Conservation (phyloP, 2,797 vertebrate genomes). For the Argentina silus region DNA sequence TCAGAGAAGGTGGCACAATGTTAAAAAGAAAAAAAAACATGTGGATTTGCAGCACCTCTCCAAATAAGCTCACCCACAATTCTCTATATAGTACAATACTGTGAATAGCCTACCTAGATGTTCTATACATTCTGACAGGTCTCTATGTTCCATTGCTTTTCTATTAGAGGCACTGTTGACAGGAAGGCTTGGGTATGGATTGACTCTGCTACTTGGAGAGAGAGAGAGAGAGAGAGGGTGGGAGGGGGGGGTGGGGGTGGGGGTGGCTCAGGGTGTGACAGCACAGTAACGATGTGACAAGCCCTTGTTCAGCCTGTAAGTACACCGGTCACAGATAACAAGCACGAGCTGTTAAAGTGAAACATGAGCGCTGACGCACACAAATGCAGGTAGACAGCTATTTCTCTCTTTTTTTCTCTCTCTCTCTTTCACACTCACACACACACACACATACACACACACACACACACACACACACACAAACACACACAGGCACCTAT, state of each 20-base stretch:
- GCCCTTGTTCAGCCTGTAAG: conserved; percentile 44
- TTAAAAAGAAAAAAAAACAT: no score
- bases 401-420: conserved; percentile 32
- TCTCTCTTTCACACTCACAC: conserved; percentile 24
- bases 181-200: conserved; percentile 23
- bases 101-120: neutral
- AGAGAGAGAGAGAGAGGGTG: conserved; percentile 3
- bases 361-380: conserved; percentile 54
- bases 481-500: conserved; percentile 25
- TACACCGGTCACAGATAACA: conserved; percentile 47
- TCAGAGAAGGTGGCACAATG: conserved; percentile 14
- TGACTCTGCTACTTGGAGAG: conserved; percentile 26
- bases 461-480: no score
- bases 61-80: no score
- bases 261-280: conserved; percentile 24
- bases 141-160: conserved; percentile 10
- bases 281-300: conserved; percentile 41
- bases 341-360: conserved; percentile 52
- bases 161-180: neutral
- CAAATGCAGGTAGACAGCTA: conserved; percentile 57
- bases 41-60: no score
- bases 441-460: conserved; percentile 23
- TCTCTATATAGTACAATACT: no score
- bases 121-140: conserved; percentile 29
- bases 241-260: conserved; percentile 28